Evolutionary conservation across 1,140 invertebrate genomes (phyloP).

Genomic region (Drosophila takahashii): DNA sequence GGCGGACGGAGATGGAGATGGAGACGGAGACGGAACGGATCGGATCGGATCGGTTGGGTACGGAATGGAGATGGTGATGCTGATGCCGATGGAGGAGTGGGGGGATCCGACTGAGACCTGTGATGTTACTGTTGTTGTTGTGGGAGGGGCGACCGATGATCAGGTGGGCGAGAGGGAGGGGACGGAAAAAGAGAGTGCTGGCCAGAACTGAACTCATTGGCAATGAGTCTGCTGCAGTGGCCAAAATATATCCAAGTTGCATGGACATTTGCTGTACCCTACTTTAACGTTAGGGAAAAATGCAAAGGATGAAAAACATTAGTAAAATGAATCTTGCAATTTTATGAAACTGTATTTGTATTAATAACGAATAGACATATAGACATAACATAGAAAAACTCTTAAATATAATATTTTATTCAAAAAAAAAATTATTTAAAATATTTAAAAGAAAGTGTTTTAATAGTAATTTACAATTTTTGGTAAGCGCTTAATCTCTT

Average conservation of each 20-base stretch:
- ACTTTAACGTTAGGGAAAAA: not conserved
- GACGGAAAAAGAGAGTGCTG: slow-evolving; percentile 12
- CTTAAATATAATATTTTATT: too few species aligned
- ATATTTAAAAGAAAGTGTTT: too few species aligned
- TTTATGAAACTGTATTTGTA: too few species aligned
- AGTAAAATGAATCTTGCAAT: too few species aligned
- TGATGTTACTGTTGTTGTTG: slow-evolving; percentile 19
- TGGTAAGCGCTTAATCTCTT: too few species aligned
- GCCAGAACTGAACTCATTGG: slow-evolving; percentile 51
- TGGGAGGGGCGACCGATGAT: slow-evolving; percentile 13
- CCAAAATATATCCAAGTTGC: slow-evolving; percentile 10
- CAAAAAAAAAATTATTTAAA: too few species aligned
- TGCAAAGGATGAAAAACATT: too few species aligned
- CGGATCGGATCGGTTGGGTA: slow-evolving; percentile 12
- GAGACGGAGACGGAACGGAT: slow-evolving; percentile 25
- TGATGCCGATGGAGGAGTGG: slow-evolving; percentile 1
- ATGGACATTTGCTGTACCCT: not conserved
- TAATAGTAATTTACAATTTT: too few species aligned
- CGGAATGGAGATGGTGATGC: not conserved
- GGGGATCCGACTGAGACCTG: slow-evolving; percentile 25
- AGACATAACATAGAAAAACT: too few species aligned
- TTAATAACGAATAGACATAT: too few species aligned
- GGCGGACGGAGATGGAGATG: slow-evolving; percentile 24
- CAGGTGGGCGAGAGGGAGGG: slow-evolving; percentile 4
- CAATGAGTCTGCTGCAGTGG: slow-evolving; percentile 20